These are phyloP conservation scores for Himalopsyche japonica DNA, from an alignment of 2,888 invertebrate genomes.

Conservation along the genomic window DNA sequence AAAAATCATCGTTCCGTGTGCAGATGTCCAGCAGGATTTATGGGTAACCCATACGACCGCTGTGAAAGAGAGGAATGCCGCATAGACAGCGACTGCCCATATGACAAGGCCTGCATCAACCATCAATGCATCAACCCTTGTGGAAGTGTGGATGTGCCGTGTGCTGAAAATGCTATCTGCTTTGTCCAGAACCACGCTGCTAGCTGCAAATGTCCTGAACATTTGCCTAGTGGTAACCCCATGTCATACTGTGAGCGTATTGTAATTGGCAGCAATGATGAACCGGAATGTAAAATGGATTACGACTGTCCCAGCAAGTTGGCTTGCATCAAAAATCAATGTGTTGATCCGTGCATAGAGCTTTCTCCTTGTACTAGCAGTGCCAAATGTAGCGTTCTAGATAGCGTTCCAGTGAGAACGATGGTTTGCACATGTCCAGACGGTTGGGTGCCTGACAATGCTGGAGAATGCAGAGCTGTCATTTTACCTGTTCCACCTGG, in stretches of 20 bases:
- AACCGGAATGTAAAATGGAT: conserved; percentile 75
- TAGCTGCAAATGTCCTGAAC: conserved; percentile 80
- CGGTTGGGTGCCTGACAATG: conserved; percentile 79
- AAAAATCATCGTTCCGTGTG: conserved; percentile 79
- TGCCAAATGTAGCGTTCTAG: conserved; percentile 79
- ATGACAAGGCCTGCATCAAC: conserved; percentile 71
- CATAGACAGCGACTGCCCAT: conserved; percentile 77
- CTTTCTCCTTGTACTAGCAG: conserved; percentile 76
- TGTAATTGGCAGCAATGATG: conserved; percentile 52
- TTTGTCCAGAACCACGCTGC: conserved; percentile 79
- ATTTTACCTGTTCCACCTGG: conserved; percentile 71
- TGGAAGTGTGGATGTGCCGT: conserved; percentile 62
- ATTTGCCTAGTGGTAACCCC: conserved; percentile 79
- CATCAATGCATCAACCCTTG: conserved; percentile 83
- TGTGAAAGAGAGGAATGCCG: conserved; percentile 81
- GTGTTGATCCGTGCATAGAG: conserved; percentile 77
- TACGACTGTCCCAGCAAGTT: conserved; percentile 78
- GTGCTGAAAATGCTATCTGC: conserved; percentile 83
- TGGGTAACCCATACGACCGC: conserved; percentile 79
- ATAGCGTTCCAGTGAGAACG: conserved; percentile 83
- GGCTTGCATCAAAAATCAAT: conserved; percentile 78
- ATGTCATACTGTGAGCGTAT: conserved; percentile 71
- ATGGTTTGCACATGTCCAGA: conserved; percentile 88
- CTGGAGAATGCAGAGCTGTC: conserved; percentile 76
- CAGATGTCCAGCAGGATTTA: conserved; percentile 74